A percentile compares a stretch with the other conserved stretches of the same genome.
Evolutionary conservation across 2,888 invertebrate genomes (phyloP).

Genomic region (Phlogophora meticulosa): DNA sequence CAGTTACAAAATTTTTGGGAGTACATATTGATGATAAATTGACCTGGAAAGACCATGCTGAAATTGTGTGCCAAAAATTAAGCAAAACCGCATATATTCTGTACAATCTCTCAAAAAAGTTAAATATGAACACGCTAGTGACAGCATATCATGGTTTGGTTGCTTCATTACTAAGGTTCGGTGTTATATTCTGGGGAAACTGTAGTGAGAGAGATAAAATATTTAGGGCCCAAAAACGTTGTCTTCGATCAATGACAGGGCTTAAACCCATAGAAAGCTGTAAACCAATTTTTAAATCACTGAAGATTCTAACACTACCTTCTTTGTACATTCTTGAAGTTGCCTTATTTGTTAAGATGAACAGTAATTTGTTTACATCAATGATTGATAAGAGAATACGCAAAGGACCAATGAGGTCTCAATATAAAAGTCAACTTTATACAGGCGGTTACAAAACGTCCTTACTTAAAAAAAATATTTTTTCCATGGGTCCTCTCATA

Average conservation of each 20-base stretch:
- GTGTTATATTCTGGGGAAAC: no score
- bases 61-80: slow-evolving; percentile 1
- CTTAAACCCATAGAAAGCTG: no score
- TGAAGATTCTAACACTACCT: background rate
- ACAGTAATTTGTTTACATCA: background rate
- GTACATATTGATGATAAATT: slow-evolving; percentile 3
- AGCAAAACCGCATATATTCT: slow-evolving; percentile 3
- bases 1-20: slow-evolving; percentile 8
- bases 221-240: no score
- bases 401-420: background rate
- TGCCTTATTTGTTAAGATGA: background rate
- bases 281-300: background rate
- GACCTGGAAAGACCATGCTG: slow-evolving; percentile 12
- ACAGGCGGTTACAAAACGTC: background rate
- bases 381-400: background rate
- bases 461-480: background rate
- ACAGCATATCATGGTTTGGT: background rate
- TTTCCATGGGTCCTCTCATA: background rate
- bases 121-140: background rate
- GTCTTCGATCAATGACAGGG: no score
- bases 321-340: background rate
- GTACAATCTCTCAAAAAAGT: slow-evolving; percentile 2
- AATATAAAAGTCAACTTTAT: background rate
- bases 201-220: no score
- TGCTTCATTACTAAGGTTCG: no score